Percentiles rank a stretch among this genome's conserved stretches.
Evolutionary conservation across 1,140 invertebrate species (phyloP).

Genomic region (Saccostrea cuccullata): DNA sequence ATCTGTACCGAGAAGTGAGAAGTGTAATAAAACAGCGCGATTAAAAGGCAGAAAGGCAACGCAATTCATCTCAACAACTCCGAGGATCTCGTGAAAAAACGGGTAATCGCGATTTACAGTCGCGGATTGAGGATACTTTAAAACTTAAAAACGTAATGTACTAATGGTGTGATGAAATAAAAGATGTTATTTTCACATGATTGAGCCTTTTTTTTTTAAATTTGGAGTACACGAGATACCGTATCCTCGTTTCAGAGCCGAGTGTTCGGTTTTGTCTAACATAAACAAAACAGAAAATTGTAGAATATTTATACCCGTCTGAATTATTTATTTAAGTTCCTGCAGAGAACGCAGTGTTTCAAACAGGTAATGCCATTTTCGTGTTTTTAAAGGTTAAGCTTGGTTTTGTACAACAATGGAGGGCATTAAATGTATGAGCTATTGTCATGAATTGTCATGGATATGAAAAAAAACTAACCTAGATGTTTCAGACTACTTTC

Average conservation of each 20-base stretch:
- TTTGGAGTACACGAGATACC: background rate
- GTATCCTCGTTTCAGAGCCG: background rate
- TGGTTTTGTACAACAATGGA: conserved; percentile 1
- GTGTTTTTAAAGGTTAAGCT: conserved; percentile 3
- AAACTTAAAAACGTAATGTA: conserved; percentile 8
- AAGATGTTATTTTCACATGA: conserved; percentile 30
- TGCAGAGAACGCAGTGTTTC: conserved; percentile 38
- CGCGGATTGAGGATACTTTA: conserved; percentile 32
- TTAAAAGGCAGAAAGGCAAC: conserved; percentile 9
- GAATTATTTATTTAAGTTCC: conserved; percentile 46
- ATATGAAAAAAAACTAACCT: too few relatives aligned
- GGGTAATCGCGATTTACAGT: background rate
- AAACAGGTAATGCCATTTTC: conserved; percentile 16
- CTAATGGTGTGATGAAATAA: conserved; percentile 38
- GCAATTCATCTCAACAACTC: background rate
- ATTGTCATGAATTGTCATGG: too few relatives aligned
- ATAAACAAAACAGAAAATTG: conserved; percentile 34
- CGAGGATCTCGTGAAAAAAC: background rate
- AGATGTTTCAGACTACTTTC: background rate
- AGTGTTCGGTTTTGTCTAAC: background rate
- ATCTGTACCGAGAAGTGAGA: conserved; percentile 16
- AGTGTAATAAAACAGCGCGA: conserved; percentile 1
- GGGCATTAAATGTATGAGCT: too few relatives aligned
- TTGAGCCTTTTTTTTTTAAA: background rate
- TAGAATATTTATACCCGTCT: conserved; percentile 29